Percentiles rank a stretch among this genome's conserved stretches.
Conservation (phyloP, 2,797 vertebrate genomes). For the Clarias pachynema region DNA sequence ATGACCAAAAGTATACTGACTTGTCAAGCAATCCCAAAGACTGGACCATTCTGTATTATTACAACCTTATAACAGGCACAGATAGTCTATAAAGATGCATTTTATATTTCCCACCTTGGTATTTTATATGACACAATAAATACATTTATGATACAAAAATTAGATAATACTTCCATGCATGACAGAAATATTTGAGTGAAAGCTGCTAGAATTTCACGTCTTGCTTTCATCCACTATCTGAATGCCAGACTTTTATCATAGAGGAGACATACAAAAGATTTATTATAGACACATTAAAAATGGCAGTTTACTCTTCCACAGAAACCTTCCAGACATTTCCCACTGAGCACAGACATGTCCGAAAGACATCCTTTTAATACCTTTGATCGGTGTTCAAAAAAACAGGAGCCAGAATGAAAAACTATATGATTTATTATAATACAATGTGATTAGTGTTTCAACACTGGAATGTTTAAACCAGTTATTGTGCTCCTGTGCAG, state of each 20-base stretch:
- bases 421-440: not conserved
- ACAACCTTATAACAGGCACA: not conserved
- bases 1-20: not conserved
- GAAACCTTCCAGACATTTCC: constrained; percentile 20
- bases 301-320: not conserved
- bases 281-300: constrained; percentile 43
- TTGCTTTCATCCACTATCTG: not conserved
- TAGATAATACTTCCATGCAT: not conserved
- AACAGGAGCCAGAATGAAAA: not conserved
- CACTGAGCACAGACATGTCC: constrained; percentile 5
- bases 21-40: not conserved
- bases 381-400: not conserved
- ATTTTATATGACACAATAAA: not conserved
- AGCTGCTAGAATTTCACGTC: constrained; percentile 6
- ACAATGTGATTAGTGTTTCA: not conserved
- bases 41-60: no score
- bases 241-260: constrained; percentile 11
- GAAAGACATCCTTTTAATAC: not conserved
- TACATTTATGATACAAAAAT: not conserved
- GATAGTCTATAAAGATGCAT: not conserved
- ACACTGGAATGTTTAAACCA: not conserved
- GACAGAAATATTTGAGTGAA: constrained; percentile 1
- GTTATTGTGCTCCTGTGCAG: not conserved
- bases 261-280: constrained; percentile 7
- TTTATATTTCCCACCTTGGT: not conserved